Evolutionary conservation across 2,113 vertebrate genomes (phyloP).

Genomic region (Colinus virginianus): DNA sequence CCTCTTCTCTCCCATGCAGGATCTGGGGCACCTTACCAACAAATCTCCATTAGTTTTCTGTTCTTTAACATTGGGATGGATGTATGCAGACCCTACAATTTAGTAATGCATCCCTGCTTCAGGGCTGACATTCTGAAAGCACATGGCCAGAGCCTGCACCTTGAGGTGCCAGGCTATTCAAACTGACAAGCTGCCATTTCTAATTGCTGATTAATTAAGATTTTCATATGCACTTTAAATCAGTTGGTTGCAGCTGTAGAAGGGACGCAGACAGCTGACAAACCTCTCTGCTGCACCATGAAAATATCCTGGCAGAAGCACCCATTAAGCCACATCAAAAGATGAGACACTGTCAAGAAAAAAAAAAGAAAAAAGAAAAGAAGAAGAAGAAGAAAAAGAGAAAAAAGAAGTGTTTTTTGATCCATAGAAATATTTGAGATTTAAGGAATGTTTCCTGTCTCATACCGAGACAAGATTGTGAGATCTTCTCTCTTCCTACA

Average conservation of each 20-base stretch:
- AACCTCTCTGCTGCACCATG: not conserved
- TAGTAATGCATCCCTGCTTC: not conserved
- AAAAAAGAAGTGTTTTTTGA: not conserved
- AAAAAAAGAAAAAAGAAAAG: not conserved
- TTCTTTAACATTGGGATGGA: not conserved
- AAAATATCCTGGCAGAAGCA: not conserved
- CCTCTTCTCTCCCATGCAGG: fast-evolving
- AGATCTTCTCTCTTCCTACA: not conserved
- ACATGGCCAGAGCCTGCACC: not conserved
- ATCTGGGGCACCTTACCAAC: not conserved
- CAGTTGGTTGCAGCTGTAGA: not conserved
- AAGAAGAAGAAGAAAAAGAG: not conserved
- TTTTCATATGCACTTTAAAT: slow-evolving; percentile 23
- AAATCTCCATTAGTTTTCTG: fast-evolving
- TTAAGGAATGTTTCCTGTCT: not conserved
- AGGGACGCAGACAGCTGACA: not conserved
- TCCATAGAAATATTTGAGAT: not conserved
- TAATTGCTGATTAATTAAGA: slow-evolving; percentile 55
- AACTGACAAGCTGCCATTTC: slow-evolving; percentile 26
- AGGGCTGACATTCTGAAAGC: not conserved
- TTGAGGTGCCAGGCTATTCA: not conserved
- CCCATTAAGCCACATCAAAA: not conserved
- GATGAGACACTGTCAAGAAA: not conserved
- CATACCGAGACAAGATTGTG: not conserved
- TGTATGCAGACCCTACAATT: not conserved